phyloP scores from a whole-genome alignment of 2,888 invertebrate species.

The Idaea aversata region DNA sequence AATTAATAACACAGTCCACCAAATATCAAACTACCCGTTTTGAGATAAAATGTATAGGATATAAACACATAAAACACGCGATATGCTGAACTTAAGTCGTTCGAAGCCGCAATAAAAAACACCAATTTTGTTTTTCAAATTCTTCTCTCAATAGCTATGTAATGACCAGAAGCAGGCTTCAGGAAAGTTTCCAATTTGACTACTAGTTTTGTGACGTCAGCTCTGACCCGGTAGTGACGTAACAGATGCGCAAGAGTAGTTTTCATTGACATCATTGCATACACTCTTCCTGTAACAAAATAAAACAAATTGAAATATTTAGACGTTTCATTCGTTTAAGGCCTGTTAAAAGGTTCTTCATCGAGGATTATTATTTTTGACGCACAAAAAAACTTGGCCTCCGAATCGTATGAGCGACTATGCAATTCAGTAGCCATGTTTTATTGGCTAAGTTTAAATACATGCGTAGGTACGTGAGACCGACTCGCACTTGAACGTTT shows the following conservation, averaged over 20 bases:
- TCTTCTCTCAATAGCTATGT: constrained; percentile 23
- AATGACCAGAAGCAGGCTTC: constrained; percentile 20
- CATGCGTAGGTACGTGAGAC: too few relatives aligned
- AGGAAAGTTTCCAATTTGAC: constrained; percentile 18
- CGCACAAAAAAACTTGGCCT: too few relatives aligned
- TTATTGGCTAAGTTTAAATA: too few relatives aligned
- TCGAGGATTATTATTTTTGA: too few relatives aligned
- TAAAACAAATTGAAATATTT: background rate
- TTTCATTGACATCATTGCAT: constrained; percentile 30
- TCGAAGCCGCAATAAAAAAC: background rate
- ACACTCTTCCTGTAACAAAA: constrained; percentile 26
- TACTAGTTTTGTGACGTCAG: constrained; percentile 19
- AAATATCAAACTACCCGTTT: too few relatives aligned
- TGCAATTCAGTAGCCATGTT: too few relatives aligned
- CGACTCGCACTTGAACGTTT: background rate
- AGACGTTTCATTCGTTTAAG: background rate
- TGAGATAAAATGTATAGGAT: too few relatives aligned
- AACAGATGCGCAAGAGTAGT: constrained; percentile 25
- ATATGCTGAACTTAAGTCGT: too few relatives aligned
- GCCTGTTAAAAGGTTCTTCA: background rate
- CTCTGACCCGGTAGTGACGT: constrained; percentile 20
- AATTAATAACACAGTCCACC: too few relatives aligned
- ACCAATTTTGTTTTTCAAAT: background rate
- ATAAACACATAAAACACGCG: too few relatives aligned
- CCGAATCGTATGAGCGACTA: too few relatives aligned